Evolutionary conservation across 2,113 vertebrate genomes (phyloP).

Genomic region (Colinus virginianus): DNA sequence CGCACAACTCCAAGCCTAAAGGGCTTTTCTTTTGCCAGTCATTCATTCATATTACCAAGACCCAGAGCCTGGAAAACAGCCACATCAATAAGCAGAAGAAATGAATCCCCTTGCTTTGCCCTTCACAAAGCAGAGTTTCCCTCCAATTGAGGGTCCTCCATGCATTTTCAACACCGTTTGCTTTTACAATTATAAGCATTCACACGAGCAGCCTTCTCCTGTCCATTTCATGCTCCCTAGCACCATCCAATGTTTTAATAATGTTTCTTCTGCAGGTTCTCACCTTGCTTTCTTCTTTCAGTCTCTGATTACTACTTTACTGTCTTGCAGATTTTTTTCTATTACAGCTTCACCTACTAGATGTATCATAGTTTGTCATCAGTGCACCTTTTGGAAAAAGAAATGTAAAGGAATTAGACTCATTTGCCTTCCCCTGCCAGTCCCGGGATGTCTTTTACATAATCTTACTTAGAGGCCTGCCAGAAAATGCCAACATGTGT

Average conservation of each 20-base stretch:
- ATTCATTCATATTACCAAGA: slow-evolving; percentile 70
- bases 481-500: not conserved
- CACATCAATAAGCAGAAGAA: not conserved
- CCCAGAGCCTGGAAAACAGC: not conserved
- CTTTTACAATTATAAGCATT: too few relatives aligned
- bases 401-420: not conserved
- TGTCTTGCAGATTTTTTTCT: not conserved
- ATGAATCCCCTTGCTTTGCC: not conserved
- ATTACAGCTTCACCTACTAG: not conserved
- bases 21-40: slow-evolving; percentile 84
- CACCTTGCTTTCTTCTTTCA: not conserved
- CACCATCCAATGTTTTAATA: not conserved
- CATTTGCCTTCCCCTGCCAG: not conserved
- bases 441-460: not conserved
- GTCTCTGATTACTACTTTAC: not conserved
- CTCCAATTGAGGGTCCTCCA: not conserved
- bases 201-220: too few relatives aligned
- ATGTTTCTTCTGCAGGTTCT: not conserved
- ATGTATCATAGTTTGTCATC: not conserved
- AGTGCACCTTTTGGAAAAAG: not conserved
- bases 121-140: not conserved
- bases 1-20: slow-evolving; percentile 84
- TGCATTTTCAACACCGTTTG: not conserved
- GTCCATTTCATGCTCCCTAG: too few relatives aligned
- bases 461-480: not conserved